A percentile compares a stretch with the other conserved stretches of the same genome.
These are phyloP conservation scores for Lophius americanus DNA, from an alignment of 2,797 vertebrate species.

Conservation along the genomic window DNA sequence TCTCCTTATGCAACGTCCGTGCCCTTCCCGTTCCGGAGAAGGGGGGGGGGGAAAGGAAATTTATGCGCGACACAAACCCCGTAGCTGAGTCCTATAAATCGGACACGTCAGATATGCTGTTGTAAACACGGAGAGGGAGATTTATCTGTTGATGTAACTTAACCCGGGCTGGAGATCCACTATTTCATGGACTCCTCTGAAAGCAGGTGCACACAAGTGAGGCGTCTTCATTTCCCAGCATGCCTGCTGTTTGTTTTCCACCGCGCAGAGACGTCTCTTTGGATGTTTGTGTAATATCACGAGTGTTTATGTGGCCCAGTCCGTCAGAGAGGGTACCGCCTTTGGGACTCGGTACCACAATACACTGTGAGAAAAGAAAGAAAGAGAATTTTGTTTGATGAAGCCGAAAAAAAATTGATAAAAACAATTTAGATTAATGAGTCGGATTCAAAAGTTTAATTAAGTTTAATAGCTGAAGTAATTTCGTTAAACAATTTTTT, in stretches of 20 bases:
- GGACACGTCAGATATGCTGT: conserved; percentile 37
- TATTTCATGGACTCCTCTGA: conserved; percentile 40
- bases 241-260: conserved; percentile 64
- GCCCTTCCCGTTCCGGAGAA: conserved; percentile 47
- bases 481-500: too few relatives aligned
- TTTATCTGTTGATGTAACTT: conserved; percentile 39
- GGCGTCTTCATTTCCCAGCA: conserved; percentile 56
- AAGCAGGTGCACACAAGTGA: conserved; percentile 70
- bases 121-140: conserved; percentile 45
- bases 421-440: too few relatives aligned
- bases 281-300: conserved; percentile 63
- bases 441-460: too few relatives aligned
- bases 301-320: conserved; percentile 75
- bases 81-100: conserved; percentile 46
- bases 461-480: too few relatives aligned
- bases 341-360: conserved; percentile 25
- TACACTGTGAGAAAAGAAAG: too few relatives aligned
- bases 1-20: conserved; percentile 60
- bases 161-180: conserved; percentile 28
- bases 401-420: too few relatives aligned
- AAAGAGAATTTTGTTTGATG: too few relatives aligned
- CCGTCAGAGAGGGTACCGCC: conserved; percentile 53
- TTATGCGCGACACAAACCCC: conserved; percentile 50
- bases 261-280: conserved; percentile 45
- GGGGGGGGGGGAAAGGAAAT: conserved; percentile 16